These are phyloP conservation scores for Lates calcarifer DNA, from an alignment of 2,113 vertebrate genomes.

Conservation along the genomic window DNA sequence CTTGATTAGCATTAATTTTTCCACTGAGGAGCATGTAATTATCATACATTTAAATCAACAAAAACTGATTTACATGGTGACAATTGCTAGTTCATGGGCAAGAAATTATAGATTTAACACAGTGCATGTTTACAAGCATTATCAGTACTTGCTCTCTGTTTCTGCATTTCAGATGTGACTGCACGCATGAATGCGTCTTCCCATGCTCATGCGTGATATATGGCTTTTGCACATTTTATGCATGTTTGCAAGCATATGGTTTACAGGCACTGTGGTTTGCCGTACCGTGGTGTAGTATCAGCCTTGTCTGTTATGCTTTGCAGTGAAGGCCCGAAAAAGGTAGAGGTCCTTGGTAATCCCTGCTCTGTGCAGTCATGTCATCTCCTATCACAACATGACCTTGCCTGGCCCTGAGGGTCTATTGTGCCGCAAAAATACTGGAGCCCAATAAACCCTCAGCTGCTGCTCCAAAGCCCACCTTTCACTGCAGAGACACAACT, in stretches of 20 bases:
- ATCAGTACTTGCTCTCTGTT: not conserved
- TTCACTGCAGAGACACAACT: not conserved
- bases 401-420: slow-evolving; percentile 46
- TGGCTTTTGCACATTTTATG: slow-evolving; percentile 25
- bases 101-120: not conserved
- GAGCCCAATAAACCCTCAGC: slow-evolving; percentile 33
- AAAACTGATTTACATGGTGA: not conserved
- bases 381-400: slow-evolving; percentile 71
- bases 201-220: slow-evolving; percentile 40
- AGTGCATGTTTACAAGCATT: not conserved
- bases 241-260: slow-evolving; percentile 39
- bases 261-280: slow-evolving; percentile 4
- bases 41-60: not conserved
- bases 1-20: no score
- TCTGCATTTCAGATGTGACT: not conserved
- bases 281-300: slow-evolving; percentile 10
- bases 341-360: slow-evolving; percentile 54
- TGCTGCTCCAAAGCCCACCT: slow-evolving; percentile 14
- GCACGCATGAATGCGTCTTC: slow-evolving; percentile 8
- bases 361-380: slow-evolving; percentile 59
- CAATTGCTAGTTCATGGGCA: not conserved
- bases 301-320: slow-evolving; percentile 48
- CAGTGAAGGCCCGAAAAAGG: slow-evolving; percentile 30
- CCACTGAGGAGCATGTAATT: not conserved
- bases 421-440: slow-evolving; percentile 58